Evolutionary conservation across 2,888 invertebrate species (phyloP).

Genomic region (Taphrorychus bicolor): DNA sequence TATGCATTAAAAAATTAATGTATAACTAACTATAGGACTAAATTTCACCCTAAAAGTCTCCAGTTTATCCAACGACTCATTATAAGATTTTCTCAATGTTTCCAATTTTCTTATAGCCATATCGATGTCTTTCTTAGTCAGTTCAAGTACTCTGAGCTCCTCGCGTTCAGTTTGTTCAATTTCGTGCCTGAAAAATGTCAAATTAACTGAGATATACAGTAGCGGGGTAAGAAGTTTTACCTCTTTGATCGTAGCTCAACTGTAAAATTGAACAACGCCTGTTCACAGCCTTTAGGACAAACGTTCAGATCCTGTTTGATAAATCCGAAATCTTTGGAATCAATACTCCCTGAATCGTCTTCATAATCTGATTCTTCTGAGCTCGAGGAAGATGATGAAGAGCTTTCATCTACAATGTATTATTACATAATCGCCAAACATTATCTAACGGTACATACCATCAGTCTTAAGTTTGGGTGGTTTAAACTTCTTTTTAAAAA

Average conservation of each 20-base stretch:
- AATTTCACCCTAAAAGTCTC: slow-evolving; percentile 68
- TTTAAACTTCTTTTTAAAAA: slow-evolving; percentile 84
- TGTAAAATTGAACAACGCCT: slow-evolving; percentile 70
- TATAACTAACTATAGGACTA: not conserved
- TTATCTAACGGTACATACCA: slow-evolving; percentile 51
- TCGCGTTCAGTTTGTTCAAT: slow-evolving; percentile 69
- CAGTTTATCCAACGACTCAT: slow-evolving; percentile 66
- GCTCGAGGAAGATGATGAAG: slow-evolving; percentile 63
- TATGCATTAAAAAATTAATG: not conserved
- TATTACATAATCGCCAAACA: not conserved
- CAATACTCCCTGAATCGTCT: slow-evolving; percentile 67
- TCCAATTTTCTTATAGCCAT: slow-evolving; percentile 65
- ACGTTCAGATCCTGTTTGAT: slow-evolving; percentile 74
- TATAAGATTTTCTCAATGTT: slow-evolving; percentile 64
- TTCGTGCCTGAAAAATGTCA: slow-evolving; percentile 55
- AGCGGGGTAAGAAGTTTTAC: slow-evolving; percentile 50
- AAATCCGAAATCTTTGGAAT: slow-evolving; percentile 71
- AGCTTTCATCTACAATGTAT: slow-evolving; percentile 48
- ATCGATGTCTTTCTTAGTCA: slow-evolving; percentile 66
- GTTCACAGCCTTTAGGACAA: slow-evolving; percentile 77
- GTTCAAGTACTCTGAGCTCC: slow-evolving; percentile 65
- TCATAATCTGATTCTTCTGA: slow-evolving; percentile 64
- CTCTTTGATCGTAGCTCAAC: slow-evolving; percentile 69
- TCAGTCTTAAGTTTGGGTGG: slow-evolving; percentile 67
- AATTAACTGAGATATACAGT: not conserved